Conservation (phyloP, 2,888 invertebrate genomes). For the Gibbula magus region DNA sequence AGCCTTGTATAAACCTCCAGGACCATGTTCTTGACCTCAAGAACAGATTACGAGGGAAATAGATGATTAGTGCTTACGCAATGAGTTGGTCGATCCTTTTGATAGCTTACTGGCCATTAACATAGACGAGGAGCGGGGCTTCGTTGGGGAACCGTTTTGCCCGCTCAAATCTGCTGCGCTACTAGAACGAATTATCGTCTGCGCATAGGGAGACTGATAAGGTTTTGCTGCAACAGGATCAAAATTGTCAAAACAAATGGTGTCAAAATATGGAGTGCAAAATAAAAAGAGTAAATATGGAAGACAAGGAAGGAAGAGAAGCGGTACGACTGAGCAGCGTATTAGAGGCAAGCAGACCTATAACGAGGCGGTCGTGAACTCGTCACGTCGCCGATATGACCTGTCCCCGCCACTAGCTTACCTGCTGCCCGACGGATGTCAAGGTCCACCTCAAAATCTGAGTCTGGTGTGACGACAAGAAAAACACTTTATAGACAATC, state of each 20-base stretch:
- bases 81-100: conserved; percentile 74
- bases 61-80: conserved; percentile 61
- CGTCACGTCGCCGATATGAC: conserved; percentile 31
- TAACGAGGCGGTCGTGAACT: conserved; percentile 36
- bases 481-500: conserved; percentile 28
- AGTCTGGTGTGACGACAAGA: conserved; percentile 51
- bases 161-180: conserved; percentile 89
- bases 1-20: neutral
- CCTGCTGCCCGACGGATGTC: conserved; percentile 48
- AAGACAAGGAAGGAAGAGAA: neutral
- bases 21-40: neutral
- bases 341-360: conserved; percentile 28
- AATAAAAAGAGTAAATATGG: neutral
- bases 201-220: conserved; percentile 13
- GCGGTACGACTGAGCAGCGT: conserved; percentile 30
- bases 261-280: neutral
- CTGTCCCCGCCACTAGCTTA: conserved; percentile 40
- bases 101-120: conserved; percentile 85
- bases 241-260: conserved; percentile 30
- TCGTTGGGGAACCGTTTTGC: conserved; percentile 40
- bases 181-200: conserved; percentile 81
- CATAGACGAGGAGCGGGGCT: conserved; percentile 51
- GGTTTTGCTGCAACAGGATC: conserved; percentile 47
- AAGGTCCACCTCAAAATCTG: conserved; percentile 55
- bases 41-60: neutral